Percentiles rank a stretch among this genome's conserved stretches.
These are phyloP conservation scores for Luperina nickerlii DNA, from an alignment of 2,888 invertebrate species.

Conservation along the genomic window DNA sequence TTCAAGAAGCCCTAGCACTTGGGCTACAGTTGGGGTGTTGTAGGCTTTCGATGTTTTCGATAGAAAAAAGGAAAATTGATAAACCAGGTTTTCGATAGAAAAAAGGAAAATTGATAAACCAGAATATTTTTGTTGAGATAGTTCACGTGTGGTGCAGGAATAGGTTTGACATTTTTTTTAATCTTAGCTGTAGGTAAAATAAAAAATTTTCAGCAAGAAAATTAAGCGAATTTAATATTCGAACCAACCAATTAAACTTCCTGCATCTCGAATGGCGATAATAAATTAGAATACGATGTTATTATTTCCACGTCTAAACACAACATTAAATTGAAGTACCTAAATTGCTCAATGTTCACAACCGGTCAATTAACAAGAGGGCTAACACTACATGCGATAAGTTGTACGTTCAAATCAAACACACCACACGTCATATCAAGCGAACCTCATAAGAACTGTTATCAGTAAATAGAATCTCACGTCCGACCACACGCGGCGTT, in stretches of 20 bases:
- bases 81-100: slow-evolving; percentile 37
- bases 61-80: slow-evolving; percentile 46
- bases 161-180: not conserved
- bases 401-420: slow-evolving; percentile 71
- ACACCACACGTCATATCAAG: slow-evolving; percentile 70
- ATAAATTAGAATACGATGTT: slow-evolving; percentile 35
- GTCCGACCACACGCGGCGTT: slow-evolving; percentile 78
- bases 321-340: slow-evolving; percentile 47
- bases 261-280: slow-evolving; percentile 3
- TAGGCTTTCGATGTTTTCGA: slow-evolving; percentile 40
- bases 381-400: slow-evolving; percentile 68
- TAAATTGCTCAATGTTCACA: slow-evolving; percentile 61
- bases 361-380: slow-evolving; percentile 58
- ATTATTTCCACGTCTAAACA: slow-evolving; percentile 29
- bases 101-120: slow-evolving; percentile 42
- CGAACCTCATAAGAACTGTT: slow-evolving; percentile 72
- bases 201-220: slow-evolving; percentile 3
- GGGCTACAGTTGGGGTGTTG: slow-evolving; percentile 40
- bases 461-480: slow-evolving; percentile 72
- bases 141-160: slow-evolving; percentile 4
- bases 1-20: slow-evolving; percentile 72
- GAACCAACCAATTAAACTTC: slow-evolving; percentile 1
- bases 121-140: slow-evolving; percentile 24
- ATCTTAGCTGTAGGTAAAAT: not conserved
- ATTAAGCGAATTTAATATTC: not conserved